A percentile compares a stretch with the other conserved stretches of the same genome.
phyloP scores from a whole-genome alignment of 2,888 invertebrate species.

The Caenorhabditis japonica region DNA sequence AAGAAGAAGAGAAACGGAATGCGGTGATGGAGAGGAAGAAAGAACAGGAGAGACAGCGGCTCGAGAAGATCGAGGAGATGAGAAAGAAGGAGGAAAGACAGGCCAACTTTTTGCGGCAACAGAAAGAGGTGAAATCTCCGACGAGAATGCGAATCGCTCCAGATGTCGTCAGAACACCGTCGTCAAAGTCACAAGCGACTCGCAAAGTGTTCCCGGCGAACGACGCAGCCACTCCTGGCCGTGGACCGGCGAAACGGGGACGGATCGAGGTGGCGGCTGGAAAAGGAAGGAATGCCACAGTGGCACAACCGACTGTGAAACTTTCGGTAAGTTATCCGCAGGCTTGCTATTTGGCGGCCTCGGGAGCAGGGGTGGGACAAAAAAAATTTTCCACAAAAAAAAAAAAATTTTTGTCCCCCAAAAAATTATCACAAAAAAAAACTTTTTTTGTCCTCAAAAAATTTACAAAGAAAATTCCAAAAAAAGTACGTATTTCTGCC shows the following conservation, averaged over 20 bases:
- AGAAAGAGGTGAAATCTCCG: constrained; percentile 8
- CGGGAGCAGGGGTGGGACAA: too few species aligned
- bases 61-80: constrained; percentile 19
- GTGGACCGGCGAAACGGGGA: constrained; percentile 30
- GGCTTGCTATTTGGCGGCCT: too few species aligned
- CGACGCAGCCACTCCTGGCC: constrained; percentile 18
- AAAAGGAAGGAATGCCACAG: not conserved
- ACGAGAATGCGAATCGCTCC: constrained; percentile 1
- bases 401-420: too few species aligned
- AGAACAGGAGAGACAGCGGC: constrained; percentile 17
- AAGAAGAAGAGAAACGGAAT: constrained; percentile 16
- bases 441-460: too few species aligned
- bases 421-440: too few species aligned
- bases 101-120: constrained; percentile 10
- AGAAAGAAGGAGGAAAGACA: constrained; percentile 22
- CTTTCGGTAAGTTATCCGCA: constrained; percentile 30
- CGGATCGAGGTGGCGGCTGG: constrained; percentile 4
- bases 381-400: too few species aligned
- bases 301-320: constrained; percentile 17
- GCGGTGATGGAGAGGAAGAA: constrained; percentile 24
- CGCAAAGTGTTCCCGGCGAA: constrained; percentile 16
- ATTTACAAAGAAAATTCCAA: too few species aligned
- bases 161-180: constrained; percentile 2
- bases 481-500: too few species aligned
- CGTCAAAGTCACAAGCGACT: constrained; percentile 1